phyloP scores from a whole-genome alignment of 2,113 vertebrate genomes.

The Ceyx cyanopectus region DNA sequence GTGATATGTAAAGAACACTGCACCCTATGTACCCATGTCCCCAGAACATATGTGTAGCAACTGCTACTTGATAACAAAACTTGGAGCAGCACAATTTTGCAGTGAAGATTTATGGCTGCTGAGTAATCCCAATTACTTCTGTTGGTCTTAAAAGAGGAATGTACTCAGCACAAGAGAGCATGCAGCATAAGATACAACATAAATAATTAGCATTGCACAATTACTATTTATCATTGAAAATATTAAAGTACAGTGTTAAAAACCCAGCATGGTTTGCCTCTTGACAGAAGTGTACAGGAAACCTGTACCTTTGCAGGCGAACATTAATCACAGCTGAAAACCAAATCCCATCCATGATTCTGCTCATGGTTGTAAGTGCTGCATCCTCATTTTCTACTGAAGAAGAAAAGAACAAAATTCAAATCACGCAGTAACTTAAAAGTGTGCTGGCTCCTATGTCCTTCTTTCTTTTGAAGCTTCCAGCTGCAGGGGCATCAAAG shows the following conservation, averaged over 20 bases:
- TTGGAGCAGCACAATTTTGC: background rate
- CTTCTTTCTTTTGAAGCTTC: constrained; percentile 50
- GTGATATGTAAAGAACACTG: background rate
- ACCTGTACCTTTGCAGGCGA: background rate
- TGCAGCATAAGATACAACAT: rapidly evolving
- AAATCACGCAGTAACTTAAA: constrained; percentile 15
- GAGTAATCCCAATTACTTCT: background rate
- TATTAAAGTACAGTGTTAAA: background rate
- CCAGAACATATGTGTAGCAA: rapidly evolving
- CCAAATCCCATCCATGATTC: background rate
- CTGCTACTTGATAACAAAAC: background rate
- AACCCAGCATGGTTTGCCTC: background rate
- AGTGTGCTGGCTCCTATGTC: background rate
- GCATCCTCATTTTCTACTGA: background rate
- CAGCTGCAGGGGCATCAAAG: constrained; percentile 56
- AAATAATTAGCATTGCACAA: background rate
- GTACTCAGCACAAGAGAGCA: background rate
- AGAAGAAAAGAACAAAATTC: background rate
- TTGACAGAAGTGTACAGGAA: background rate
- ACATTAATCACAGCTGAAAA: background rate
- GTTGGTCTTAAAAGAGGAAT: background rate
- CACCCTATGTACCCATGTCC: background rate
- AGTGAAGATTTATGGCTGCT: background rate
- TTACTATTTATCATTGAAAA: background rate
- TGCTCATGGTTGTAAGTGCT: background rate